Evolutionary conservation across 2,113 vertebrate species (phyloP).

Genomic region (Pitta sordida): DNA sequence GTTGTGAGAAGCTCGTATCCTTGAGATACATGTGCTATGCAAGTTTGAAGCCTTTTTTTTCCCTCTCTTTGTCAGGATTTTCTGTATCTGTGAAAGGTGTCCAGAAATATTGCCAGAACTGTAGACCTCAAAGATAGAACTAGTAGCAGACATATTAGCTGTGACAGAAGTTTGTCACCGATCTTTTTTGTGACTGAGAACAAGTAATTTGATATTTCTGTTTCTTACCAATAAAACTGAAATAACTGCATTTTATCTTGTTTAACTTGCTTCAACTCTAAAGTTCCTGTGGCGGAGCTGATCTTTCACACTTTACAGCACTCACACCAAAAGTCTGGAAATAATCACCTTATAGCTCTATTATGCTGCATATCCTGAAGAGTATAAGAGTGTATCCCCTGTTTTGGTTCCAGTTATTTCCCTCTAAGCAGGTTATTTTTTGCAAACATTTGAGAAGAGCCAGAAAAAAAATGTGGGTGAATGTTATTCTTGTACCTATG

Average conservation of each 20-base stretch:
- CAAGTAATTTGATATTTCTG: not conserved
- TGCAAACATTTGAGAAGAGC: not conserved
- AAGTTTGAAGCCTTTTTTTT: not conserved
- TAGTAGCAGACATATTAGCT: not conserved
- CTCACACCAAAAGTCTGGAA: not conserved
- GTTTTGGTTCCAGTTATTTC: not conserved
- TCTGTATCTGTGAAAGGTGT: not conserved
- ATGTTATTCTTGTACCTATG: not conserved
- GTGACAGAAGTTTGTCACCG: not conserved
- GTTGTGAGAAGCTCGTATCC: not conserved
- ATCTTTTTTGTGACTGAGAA: not conserved
- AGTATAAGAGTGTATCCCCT: rapidly evolving
- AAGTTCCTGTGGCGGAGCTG: not conserved
- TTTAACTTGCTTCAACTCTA: not conserved
- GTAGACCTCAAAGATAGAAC: not conserved
- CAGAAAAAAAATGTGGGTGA: not conserved
- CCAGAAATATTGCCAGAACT: not conserved
- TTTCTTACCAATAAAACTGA: not conserved
- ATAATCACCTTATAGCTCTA: not conserved
- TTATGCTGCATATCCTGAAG: not conserved
- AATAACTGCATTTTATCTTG: not conserved
- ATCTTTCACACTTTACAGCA: not conserved
- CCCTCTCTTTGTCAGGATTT: not conserved
- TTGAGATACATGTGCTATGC: not conserved
- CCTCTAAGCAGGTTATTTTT: not conserved